Evolutionary conservation across 1,140 invertebrate genomes (phyloP).

Genomic region (Eubasilissa regina): DNA sequence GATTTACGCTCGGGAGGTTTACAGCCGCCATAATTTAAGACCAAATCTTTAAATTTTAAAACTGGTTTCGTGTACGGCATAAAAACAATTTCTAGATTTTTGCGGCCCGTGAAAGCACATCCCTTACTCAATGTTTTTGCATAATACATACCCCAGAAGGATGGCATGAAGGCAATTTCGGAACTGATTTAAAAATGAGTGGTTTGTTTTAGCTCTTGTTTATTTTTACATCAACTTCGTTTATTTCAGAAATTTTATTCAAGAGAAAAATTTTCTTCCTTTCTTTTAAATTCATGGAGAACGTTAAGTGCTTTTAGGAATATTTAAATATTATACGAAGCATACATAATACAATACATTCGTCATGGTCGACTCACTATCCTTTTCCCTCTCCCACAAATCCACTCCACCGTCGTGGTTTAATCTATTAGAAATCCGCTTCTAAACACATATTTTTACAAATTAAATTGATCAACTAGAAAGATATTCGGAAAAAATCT

Average conservation of each 20-base stretch:
- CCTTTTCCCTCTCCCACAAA: too few relatives aligned
- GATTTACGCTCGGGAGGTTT: slow-evolving; percentile 30
- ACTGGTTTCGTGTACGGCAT: slow-evolving; percentile 11
- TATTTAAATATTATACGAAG: too few relatives aligned
- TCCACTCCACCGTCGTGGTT: too few relatives aligned
- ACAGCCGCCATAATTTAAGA: slow-evolving; percentile 14
- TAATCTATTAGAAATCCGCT: too few relatives aligned
- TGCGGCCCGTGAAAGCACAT: neutral
- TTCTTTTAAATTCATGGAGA: too few relatives aligned
- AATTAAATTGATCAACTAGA: too few relatives aligned
- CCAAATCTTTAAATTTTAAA: slow-evolving; percentile 33
- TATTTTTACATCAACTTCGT: neutral
- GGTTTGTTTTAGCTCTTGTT: neutral
- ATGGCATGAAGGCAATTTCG: slow-evolving; percentile 19
- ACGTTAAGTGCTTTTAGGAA: too few relatives aligned
- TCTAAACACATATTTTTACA: too few relatives aligned
- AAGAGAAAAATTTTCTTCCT: neutral
- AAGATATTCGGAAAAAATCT: too few relatives aligned
- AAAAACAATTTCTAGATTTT: slow-evolving; percentile 7
- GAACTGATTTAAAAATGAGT: slow-evolving; percentile 30
- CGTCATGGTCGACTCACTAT: too few relatives aligned
- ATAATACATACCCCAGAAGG: slow-evolving; percentile 16
- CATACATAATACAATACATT: too few relatives aligned
- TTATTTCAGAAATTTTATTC: neutral
- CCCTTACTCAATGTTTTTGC: slow-evolving; percentile 4